A percentile compares a stretch with the other conserved stretches of the same genome.
Conservation (phyloP, 2,113 vertebrate species). For the Pseudopodoces humilis region DNA sequence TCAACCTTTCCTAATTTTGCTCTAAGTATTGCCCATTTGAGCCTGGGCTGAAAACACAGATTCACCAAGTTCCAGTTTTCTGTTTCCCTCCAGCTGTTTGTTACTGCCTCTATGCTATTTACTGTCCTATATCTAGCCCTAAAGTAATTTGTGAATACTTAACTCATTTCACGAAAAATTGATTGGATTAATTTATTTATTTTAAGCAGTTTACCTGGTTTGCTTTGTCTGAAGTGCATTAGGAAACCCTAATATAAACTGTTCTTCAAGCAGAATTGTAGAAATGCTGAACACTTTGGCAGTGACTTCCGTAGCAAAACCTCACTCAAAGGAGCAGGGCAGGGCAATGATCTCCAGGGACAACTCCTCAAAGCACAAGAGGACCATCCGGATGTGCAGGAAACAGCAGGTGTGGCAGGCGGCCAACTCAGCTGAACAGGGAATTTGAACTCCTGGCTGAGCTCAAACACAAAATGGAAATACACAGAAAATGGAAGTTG, state of each 20-base stretch:
- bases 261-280: not conserved
- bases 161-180: not conserved
- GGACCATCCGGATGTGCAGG: not conserved
- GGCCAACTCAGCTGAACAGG: not conserved
- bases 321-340: not conserved
- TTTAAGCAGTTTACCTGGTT: not conserved
- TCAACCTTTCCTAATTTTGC: not conserved
- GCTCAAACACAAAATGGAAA: not conserved
- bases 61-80: not conserved
- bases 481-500: not conserved
- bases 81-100: not conserved
- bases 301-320: not conserved
- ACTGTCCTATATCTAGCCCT: not conserved
- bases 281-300: not conserved
- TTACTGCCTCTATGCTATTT: not conserved
- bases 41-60: not conserved
- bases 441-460: not conserved
- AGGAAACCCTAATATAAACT: conserved; percentile 23
- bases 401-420: conserved; percentile 45
- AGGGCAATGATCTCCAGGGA: not conserved
- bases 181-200: not conserved
- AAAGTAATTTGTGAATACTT: not conserved
- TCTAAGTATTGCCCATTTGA: not conserved
- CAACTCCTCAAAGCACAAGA: not conserved
- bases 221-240: not conserved